phyloP scores from a whole-genome alignment of 2,888 invertebrate genomes.

The Hololepta plana region DNA sequence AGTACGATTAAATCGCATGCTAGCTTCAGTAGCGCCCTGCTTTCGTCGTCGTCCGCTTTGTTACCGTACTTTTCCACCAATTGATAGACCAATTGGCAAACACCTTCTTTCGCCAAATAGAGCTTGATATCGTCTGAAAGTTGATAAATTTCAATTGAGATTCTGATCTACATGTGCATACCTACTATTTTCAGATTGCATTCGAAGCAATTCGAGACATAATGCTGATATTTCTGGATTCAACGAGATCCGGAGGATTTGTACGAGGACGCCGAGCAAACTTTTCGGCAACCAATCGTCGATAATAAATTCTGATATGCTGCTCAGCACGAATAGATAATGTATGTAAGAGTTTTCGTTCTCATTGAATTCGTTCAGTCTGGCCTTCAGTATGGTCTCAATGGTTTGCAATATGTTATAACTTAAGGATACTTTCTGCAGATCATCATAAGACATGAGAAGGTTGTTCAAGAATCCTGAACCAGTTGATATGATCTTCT shows the following conservation, averaged over 20 bases:
- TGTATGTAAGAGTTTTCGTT: slow-evolving; percentile 38
- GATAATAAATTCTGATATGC: slow-evolving; percentile 41
- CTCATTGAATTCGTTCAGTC: slow-evolving; percentile 31
- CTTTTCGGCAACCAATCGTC: slow-evolving; percentile 28
- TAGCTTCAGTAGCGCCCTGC: slow-evolving; percentile 53
- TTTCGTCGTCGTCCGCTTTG: slow-evolving; percentile 42
- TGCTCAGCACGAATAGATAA: slow-evolving; percentile 38
- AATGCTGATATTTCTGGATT: slow-evolving; percentile 57
- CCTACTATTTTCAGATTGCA: slow-evolving; percentile 59
- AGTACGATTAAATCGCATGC: slow-evolving; percentile 75
- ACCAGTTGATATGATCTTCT: slow-evolving; percentile 34
- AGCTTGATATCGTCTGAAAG: slow-evolving; percentile 57
- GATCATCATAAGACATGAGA: slow-evolving; percentile 50
- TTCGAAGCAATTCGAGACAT: slow-evolving; percentile 57
- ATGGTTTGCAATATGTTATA: slow-evolving; percentile 34
- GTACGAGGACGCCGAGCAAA: slow-evolving; percentile 30
- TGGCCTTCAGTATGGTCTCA: slow-evolving; percentile 31
- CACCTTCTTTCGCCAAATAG: slow-evolving; percentile 53
- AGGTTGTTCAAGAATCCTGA: slow-evolving; percentile 68
- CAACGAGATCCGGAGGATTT: slow-evolving; percentile 42
- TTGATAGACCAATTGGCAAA: slow-evolving; percentile 56
- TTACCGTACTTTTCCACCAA: slow-evolving; percentile 53
- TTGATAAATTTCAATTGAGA: too few species aligned
- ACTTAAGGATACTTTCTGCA: slow-evolving; percentile 40
- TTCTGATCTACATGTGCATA: slow-evolving; percentile 4